Evolutionary conservation across 2,888 invertebrate genomes (phyloP), one percentile per base, ranked within the genome.

Genomic region (Cerastoderma edule): DNA sequence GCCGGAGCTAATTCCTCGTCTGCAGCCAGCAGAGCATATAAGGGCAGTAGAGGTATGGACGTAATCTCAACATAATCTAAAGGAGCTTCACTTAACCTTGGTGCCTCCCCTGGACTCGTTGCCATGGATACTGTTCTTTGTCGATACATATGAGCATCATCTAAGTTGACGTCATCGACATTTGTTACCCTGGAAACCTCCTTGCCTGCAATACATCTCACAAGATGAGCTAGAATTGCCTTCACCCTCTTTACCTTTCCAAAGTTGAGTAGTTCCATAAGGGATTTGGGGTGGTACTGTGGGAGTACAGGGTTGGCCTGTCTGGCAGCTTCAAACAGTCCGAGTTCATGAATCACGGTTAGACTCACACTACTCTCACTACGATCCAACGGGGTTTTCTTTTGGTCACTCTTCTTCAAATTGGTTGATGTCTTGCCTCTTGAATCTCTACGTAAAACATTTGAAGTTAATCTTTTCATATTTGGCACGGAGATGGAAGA

Each of bases 271-370:
- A 99, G 93, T 91, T 99, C 99, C 97, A 99, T 99, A 44, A 99
- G 94, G 90, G 99, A 99, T 90, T 99, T 99, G 0, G 99, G 99
- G 93, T 99, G 99, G 92, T 99, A 99, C 90, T 99, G 99, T 0
- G 99, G 99, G 75, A 99, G 94, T 53, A 99, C 98, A 0, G 99
- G 99, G 88, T 98, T 99, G 0, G 99, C 98, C 91, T 99, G 96
- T 79, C 98, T 95, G 5, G 98, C 97, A 0, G 99, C 99, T 93
- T 99, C 99, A 93, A 99, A 99, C 67, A 99, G 93, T 19, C 94
- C 93, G 80, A 91, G 91, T 75, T 93, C 93, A 72, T 91, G 89
- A 53, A 91, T 90, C 60, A 91, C 83, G 28, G 85, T 83, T 54
- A 91, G 72, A 79, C 88, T 89, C 22, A 87, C 77, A n/a, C 85